A percentile compares a stretch with the other conserved stretches of the same genome.
Evolutionary conservation across 2,888 invertebrate species (phyloP).

Genomic region (Caenorhabditis sp.): DNA sequence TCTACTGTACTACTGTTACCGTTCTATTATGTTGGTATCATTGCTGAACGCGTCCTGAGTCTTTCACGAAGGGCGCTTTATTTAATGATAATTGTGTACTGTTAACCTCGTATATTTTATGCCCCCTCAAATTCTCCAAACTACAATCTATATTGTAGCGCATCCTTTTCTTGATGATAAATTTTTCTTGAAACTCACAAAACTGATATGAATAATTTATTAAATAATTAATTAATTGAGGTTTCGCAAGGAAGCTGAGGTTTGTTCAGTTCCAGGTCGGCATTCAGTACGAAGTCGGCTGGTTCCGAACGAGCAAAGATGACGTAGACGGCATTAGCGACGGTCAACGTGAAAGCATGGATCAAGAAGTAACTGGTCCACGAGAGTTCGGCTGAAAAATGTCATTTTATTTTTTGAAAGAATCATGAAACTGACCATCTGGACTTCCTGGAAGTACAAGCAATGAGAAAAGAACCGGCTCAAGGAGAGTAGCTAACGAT

Average conservation of each 20-base stretch:
- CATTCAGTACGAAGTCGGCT: constrained; percentile 48
- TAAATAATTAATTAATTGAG: constrained; percentile 45
- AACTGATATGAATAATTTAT: constrained; percentile 58
- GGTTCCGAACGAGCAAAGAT: constrained; percentile 51
- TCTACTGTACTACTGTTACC: constrained; percentile 28
- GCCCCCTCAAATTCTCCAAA: constrained; percentile 6
- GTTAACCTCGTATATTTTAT: constrained; percentile 8
- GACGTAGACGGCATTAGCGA: constrained; percentile 49
- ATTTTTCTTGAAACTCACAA: constrained; percentile 24
- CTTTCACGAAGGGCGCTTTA: constrained; percentile 1
- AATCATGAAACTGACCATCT: constrained; percentile 24
- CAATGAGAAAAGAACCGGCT: constrained; percentile 58
- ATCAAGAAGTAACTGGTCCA: constrained; percentile 52
- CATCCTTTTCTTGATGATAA: constrained; percentile 38
- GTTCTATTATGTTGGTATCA: constrained; percentile 34
- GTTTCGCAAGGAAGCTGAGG: constrained; percentile 52
- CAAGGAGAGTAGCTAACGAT: constrained; percentile 60
- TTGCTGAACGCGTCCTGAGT: constrained; percentile 5
- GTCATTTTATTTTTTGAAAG: neutral
- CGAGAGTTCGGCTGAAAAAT: constrained; percentile 45
- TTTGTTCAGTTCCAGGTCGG: constrained; percentile 49
- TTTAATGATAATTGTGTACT: constrained; percentile 18
- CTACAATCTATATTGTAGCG: constrained; percentile 44
- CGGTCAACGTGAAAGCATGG: constrained; percentile 46
- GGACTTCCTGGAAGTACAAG: constrained; percentile 41